Evolutionary conservation across 1,140 invertebrate species (phyloP), one percentile per base, ranked within the genome.

Genomic region (Neodiprion virginianus): DNA sequence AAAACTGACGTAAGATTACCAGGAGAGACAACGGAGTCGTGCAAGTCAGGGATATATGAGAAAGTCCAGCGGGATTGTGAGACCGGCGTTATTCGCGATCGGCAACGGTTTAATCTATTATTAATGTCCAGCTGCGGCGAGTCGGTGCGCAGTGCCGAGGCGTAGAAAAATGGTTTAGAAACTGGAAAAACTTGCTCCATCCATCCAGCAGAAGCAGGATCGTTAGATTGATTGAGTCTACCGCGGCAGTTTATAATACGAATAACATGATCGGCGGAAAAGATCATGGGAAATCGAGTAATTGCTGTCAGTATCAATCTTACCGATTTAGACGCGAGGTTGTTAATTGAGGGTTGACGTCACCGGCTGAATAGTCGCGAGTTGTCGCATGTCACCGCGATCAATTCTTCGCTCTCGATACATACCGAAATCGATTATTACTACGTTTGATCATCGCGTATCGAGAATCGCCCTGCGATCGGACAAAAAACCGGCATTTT

Each of bases 211-310:
- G 28, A 40, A 40, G 28, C 28, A 40, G 28, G 53, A 61, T 61
- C 53, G 53, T 61, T 61, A 61, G n/a, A 61, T 61, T 61, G 53
- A 61, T 61, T 61, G 53, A 61, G 53, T 61, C 53, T 61, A 61
- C 11, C 53, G 28, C 53, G 11, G 53, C 5, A 17, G 11, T 61
- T 61, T 14, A 61, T 61, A 61, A 12, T 14, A 40, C 28, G 28
- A 40, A n/a, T n/a, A 61, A 61, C 53, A 17, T 12, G 11, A 61
- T 17, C 53, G 53, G 53, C 53, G 53, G 53, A 61, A 61, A 61
- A 61, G 53, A 61, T 61, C 53, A 61, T 61, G 53, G 53, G 53
- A 61, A 61, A 61, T 61, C 53, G n/a, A 61, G 53, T 61, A 61
- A 61, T 61, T 61, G 53, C 53, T 61, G 53, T 61, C 53, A 61